Conservation (phyloP, 2,888 invertebrate genomes). For the Bruchidius siliquastri region DNA sequence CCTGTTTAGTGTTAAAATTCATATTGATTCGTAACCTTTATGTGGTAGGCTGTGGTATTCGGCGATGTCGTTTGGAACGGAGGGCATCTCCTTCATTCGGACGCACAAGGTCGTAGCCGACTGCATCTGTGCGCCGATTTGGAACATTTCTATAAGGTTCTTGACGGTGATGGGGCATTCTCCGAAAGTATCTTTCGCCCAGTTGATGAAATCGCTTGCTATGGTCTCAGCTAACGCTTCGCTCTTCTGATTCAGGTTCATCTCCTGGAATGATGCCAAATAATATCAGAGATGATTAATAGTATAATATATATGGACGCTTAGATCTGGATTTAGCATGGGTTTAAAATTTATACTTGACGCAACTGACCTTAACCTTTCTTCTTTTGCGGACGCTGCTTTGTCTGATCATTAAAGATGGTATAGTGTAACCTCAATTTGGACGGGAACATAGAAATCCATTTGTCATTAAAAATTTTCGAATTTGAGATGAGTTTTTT, state of each 20-base stretch:
- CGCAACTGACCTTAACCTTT: too few species aligned
- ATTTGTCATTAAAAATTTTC: too few species aligned
- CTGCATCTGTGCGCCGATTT: slow-evolving; percentile 58
- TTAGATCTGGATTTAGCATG: too few species aligned
- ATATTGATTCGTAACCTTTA: not conserved
- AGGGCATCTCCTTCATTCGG: slow-evolving; percentile 55
- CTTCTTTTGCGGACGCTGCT: too few species aligned
- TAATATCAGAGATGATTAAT: not conserved
- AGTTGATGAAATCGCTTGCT: slow-evolving; percentile 42
- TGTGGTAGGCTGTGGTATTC: slow-evolving; percentile 11
- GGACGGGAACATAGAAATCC: too few species aligned
- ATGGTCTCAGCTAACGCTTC: slow-evolving; percentile 40
- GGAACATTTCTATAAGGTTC: slow-evolving; percentile 42
- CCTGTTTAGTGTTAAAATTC: too few species aligned
- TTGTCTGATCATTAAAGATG: too few species aligned
- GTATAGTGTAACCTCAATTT: too few species aligned
- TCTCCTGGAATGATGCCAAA: not conserved
- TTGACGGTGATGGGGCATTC: slow-evolving; percentile 34
- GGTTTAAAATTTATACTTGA: too few species aligned
- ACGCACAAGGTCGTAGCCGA: slow-evolving; percentile 54
- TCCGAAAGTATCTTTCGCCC: slow-evolving; percentile 35
- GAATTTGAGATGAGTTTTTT: too few species aligned
- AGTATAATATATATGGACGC: too few species aligned
- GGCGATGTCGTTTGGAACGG: slow-evolving; percentile 56
- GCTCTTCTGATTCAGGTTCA: slow-evolving; percentile 38